Evolutionary conservation across 2,113 vertebrate genomes (phyloP).

Genomic region (Cyrtonyx montezumae): DNA sequence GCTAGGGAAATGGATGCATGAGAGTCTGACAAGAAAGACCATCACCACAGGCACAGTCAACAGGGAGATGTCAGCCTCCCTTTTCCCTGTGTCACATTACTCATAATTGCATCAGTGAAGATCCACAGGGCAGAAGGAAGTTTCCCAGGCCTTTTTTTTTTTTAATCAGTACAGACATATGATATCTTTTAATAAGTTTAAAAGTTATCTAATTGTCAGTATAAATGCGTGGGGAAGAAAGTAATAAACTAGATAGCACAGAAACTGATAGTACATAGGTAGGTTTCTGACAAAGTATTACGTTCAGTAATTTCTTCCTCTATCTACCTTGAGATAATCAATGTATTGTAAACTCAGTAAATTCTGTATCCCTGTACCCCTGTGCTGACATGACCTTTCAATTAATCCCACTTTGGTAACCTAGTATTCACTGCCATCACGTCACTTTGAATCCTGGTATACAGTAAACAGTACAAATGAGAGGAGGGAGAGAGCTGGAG

Average conservation of each 20-base stretch:
- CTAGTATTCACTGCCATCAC: neutral
- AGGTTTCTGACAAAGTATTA: neutral
- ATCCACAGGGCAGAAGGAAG: neutral
- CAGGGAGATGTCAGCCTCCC: rapidly evolving
- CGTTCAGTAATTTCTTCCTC: neutral
- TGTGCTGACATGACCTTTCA: neutral
- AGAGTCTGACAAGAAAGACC: neutral
- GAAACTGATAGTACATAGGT: neutral
- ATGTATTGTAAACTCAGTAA: neutral
- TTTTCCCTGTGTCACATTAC: neutral
- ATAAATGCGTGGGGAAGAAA: neutral
- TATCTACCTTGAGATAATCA: neutral
- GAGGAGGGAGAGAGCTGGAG: neutral
- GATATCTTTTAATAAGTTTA: neutral
- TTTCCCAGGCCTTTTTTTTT: neutral
- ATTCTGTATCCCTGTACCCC: neutral
- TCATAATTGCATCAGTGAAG: neutral
- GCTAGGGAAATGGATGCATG: neutral
- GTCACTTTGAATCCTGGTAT: neutral
- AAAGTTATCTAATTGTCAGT: neutral
- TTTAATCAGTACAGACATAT: too few species aligned
- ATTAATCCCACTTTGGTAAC: neutral
- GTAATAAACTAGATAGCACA: neutral
- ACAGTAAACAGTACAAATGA: neutral
- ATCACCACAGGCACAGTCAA: neutral